phyloP scores from a whole-genome alignment of 1,140 invertebrate species.

The Drosophila novamexicana region DNA sequence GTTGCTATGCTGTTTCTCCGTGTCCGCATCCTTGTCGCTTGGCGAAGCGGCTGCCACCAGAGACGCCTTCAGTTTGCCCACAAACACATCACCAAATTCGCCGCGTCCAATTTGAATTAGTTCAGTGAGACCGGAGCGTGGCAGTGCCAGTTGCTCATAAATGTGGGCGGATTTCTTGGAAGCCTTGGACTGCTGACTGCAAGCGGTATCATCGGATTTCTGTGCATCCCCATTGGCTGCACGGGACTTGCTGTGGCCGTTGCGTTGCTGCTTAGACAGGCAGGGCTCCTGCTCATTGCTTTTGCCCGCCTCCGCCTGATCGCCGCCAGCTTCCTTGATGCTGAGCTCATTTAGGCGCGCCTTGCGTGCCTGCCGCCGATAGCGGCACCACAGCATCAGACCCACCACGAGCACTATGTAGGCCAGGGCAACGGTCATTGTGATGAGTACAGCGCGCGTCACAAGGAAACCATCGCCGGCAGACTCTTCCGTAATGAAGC shows the following conservation, averaged over 20 bases:
- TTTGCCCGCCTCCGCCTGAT: slow-evolving; percentile 73
- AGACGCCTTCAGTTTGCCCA: slow-evolving; percentile 85
- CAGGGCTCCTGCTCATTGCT: slow-evolving; percentile 78
- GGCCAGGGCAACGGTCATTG: slow-evolving; percentile 94
- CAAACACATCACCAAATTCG: slow-evolving; percentile 95
- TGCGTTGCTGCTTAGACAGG: slow-evolving; percentile 82
- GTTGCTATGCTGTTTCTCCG: slow-evolving; percentile 79
- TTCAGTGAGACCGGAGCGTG: slow-evolving; percentile 90
- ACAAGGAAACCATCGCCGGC: slow-evolving; percentile 87
- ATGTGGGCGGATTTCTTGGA: slow-evolving; percentile 88
- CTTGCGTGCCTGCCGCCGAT: slow-evolving; percentile 86
- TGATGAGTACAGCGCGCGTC: slow-evolving; percentile 95
- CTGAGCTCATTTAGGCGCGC: slow-evolving; percentile 70
- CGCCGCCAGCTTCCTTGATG: slow-evolving; percentile 69
- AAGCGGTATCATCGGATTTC: slow-evolving; percentile 92
- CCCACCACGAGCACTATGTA: slow-evolving; percentile 96
- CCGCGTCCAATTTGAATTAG: slow-evolving; percentile 93
- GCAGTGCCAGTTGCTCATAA: slow-evolving; percentile 91
- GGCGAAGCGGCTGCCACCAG: slow-evolving; percentile 62
- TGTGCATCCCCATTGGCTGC: slow-evolving; percentile 86
- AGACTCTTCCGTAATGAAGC: slow-evolving; percentile 84
- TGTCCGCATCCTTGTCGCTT: slow-evolving; percentile 69
- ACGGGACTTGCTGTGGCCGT: slow-evolving; percentile 80
- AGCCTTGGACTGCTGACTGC: slow-evolving; percentile 90
- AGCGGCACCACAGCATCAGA: slow-evolving; percentile 95